A percentile compares a stretch with the other conserved stretches of the same genome.
These are phyloP conservation scores for Malurus alboscapulatus DNA, from an alignment of 2,113 vertebrate genomes.

Conservation along the genomic window DNA sequence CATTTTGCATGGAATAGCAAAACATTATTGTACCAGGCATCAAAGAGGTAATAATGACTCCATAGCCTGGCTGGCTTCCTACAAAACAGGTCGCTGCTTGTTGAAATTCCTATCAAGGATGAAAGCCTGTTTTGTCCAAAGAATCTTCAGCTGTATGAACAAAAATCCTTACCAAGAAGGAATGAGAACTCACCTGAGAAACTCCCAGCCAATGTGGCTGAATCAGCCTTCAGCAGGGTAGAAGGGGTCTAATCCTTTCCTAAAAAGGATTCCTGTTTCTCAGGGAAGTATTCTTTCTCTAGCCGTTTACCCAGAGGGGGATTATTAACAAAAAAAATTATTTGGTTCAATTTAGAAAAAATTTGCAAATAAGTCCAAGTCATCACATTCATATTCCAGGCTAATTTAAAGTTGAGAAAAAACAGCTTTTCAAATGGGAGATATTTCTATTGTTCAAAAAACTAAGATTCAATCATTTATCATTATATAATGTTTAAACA, in stretches of 20 bases:
- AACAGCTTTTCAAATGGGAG: not conserved
- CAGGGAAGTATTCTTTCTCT: not conserved
- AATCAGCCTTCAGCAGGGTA: not conserved
- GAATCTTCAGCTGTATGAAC: not conserved
- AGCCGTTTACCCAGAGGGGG: accelerated
- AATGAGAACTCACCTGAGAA: not conserved
- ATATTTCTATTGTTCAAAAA: not conserved
- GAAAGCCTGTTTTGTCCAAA: not conserved
- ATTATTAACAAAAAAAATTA: not conserved
- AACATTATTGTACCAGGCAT: not conserved
- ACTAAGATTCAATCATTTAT: not conserved
- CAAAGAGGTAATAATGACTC: not conserved
- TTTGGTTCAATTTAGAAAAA: not conserved
- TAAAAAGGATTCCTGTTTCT: not conserved
- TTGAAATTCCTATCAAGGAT: not conserved
- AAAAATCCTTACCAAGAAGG: not conserved
- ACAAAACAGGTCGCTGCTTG: not conserved
- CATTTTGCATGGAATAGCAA: constrained; percentile 12
- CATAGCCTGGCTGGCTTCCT: not conserved
- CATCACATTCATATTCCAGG: not conserved
- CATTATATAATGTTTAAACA: not conserved
- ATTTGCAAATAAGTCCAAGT: not conserved
- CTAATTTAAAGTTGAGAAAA: not conserved
- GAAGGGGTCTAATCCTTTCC: not conserved
- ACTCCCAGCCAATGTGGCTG: not conserved